Evolutionary conservation across 2,797 vertebrate species (phyloP).

Genomic region (Fringilla coelebs): DNA sequence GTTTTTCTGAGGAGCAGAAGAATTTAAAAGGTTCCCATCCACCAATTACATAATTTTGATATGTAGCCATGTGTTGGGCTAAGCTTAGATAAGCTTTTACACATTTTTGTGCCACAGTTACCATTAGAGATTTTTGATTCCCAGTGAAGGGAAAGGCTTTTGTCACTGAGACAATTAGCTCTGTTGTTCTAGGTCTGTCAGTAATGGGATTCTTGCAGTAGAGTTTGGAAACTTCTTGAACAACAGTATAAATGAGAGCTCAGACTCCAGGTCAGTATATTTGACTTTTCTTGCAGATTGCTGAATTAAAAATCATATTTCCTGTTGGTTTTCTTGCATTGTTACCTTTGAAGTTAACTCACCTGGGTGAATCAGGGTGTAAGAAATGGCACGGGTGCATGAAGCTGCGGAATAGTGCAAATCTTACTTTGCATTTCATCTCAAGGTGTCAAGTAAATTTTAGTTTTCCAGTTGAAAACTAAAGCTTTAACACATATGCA

Average conservation of each 20-base stretch:
- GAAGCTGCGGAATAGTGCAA: background rate
- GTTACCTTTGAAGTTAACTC: background rate
- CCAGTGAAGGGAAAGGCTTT: background rate
- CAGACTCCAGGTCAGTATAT: conserved; percentile 79
- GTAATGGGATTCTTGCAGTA: conserved; percentile 82
- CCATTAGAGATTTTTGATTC: background rate
- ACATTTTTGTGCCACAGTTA: background rate
- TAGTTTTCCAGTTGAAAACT: background rate
- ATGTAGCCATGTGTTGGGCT: background rate
- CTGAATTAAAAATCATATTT: background rate
- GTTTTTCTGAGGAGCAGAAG: background rate
- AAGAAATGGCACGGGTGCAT: background rate
- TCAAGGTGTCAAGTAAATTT: background rate
- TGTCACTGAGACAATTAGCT: background rate
- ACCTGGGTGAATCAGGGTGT: background rate
- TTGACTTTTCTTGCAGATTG: background rate
- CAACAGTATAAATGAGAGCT: conserved; percentile 76
- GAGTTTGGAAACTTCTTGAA: conserved; percentile 83
- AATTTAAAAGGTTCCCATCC: background rate
- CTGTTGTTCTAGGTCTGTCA: conserved; percentile 76
- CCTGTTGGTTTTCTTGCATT: background rate
- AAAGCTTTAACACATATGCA: background rate
- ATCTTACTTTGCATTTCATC: background rate
- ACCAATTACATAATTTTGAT: background rate
- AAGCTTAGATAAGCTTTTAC: background rate